Evolutionary conservation across 2,888 invertebrate species (phyloP), one percentile per base, ranked within the genome.

Genomic region (Dioctria rufipes): DNA sequence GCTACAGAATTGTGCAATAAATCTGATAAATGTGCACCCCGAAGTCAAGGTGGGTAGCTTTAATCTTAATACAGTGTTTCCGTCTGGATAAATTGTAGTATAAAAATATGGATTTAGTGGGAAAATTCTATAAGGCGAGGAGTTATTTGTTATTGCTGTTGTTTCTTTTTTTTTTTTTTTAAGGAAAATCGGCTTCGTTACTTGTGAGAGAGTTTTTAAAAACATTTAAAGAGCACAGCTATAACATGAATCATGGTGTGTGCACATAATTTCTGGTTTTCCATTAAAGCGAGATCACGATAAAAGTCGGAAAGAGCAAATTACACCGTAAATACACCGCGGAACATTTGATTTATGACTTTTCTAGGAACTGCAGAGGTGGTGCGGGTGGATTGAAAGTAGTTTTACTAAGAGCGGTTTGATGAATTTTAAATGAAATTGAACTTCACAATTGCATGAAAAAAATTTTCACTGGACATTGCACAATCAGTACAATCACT

Each of bases 41-140:
- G 69, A 69, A 69, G 69, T 49, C 49, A 39, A 39, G 51, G 51
- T 69, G n/a, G 51, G 25, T 25, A 9, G 25, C 69, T 69, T 69
- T 69, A 69, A 69, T 69, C 69, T 69, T 69, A 69, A 69, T 69
- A 69, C 69, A 69, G 69, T 69, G 69, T 51, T 69, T 51, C 69
- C 25, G 0, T 0, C 49, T 13, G 69, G 11, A 51, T 11, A 69
- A 49, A 37, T 39, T 11, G 25, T 13, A 69, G 51, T 37, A 51
- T 25, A 69, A 39, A 69, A 69, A 69, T 69, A 69, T 69, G 51
- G 69, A 51, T 51, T 51, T 49, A 25, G 25, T 37, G 37, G 8
- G 51, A 51, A 11, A 54, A 69, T 69, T n/a, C 51, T 11, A 25
- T 5, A 5, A 11, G 3, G 13, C n/a, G 2, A 4, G 40, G 51